phyloP scores from a whole-genome alignment of 2,888 invertebrate species.

The Oligia latruncula region DNA sequence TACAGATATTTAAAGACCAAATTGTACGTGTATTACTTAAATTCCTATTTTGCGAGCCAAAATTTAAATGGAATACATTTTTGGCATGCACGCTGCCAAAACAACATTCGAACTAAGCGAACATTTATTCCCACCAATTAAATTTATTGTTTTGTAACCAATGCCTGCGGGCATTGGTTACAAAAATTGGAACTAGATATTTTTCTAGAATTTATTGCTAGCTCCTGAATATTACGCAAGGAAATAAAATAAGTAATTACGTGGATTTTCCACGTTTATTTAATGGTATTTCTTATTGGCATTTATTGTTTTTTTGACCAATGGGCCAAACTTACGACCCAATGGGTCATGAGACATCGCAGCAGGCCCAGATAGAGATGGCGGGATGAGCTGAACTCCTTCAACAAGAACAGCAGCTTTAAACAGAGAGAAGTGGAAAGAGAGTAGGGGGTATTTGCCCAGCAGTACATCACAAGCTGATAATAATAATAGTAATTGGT shows the following conservation, averaged over 20 bases:
- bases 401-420: not conserved
- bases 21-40: slow-evolving; percentile 9
- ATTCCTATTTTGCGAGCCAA: slow-evolving; percentile 22
- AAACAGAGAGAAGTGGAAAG: no score
- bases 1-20: not conserved
- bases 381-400: no score
- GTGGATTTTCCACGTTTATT: not conserved
- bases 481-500: no score
- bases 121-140: slow-evolving; percentile 52
- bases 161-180: slow-evolving; percentile 21
- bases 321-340: not conserved
- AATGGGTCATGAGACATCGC: not conserved
- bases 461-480: no score
- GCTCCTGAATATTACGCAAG: not conserved
- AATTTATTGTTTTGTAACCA: slow-evolving; percentile 36
- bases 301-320: not conserved
- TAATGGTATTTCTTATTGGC: no score
- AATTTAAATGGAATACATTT: slow-evolving; percentile 43
- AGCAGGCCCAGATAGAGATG: no score
- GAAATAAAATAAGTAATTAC: not conserved
- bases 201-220: slow-evolving; percentile 23
- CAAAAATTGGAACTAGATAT: slow-evolving; percentile 42
- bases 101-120: slow-evolving; percentile 31
- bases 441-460: no score
- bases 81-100: slow-evolving; percentile 36